These are phyloP conservation scores for Aphyosemion australe DNA, from an alignment of 2,113 vertebrate genomes.

Conservation along the genomic window DNA sequence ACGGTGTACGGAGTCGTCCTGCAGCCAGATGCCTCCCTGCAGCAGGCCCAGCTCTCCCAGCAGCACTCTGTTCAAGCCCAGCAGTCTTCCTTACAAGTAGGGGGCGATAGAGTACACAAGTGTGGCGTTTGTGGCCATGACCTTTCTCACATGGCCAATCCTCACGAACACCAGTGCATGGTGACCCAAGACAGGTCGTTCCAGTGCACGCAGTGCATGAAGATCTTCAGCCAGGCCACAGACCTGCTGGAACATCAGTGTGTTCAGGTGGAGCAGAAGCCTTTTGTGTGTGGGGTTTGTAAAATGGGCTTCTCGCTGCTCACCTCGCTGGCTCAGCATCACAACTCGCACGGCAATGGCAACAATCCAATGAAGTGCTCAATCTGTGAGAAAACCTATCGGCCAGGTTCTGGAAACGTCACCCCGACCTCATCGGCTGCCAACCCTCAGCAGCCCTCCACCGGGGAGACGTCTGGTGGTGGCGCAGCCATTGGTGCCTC, in stretches of 20 bases:
- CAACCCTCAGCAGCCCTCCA: constrained; percentile 80
- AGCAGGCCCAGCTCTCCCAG: constrained; percentile 85
- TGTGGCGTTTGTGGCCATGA: constrained; percentile 92
- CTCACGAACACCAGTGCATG: constrained; percentile 96
- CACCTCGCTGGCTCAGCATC: constrained; percentile 92
- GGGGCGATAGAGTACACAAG: constrained; percentile 87
- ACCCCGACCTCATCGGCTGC: constrained; percentile 64
- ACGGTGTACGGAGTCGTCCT: constrained; percentile 93
- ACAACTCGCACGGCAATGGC: constrained; percentile 89
- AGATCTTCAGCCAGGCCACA: constrained; percentile 96
- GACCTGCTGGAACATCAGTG: constrained; percentile 97
- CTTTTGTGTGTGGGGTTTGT: constrained; percentile 94
- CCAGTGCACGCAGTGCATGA: constrained; percentile 97
- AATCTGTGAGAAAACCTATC: constrained; percentile 96
- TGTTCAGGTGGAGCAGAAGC: constrained; percentile 95
- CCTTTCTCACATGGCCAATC: constrained; percentile 89
- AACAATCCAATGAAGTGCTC: constrained; percentile 92
- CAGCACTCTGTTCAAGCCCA: constrained; percentile 80
- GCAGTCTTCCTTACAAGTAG: constrained; percentile 79
- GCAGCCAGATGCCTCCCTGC: constrained; percentile 84
- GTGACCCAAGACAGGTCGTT: constrained; percentile 91
- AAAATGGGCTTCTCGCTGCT: constrained; percentile 98
- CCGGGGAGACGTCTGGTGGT: constrained; percentile 73
- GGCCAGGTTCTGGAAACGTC: constrained; percentile 78
- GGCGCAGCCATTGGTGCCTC: constrained; percentile 75